These are phyloP conservation scores for Lepidotrigona ventralis DNA, from an alignment of 1,140 invertebrate genomes.

Conservation along the genomic window DNA sequence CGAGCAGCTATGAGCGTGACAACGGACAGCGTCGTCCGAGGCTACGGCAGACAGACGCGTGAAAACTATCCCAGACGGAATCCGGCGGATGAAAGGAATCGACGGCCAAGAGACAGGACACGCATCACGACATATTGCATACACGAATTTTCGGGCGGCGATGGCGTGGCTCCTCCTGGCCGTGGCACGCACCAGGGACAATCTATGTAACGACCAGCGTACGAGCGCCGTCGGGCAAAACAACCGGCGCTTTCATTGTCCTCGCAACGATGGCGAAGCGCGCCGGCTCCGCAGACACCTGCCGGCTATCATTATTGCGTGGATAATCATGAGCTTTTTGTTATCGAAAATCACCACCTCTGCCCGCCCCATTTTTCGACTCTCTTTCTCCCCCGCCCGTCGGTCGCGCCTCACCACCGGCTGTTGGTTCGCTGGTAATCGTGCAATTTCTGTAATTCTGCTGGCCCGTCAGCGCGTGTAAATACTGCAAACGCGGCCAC, in stretches of 20 bases:
- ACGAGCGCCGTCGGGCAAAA: conserved; percentile 61
- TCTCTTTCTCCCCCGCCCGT: too few relatives aligned
- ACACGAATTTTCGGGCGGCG: conserved; percentile 57
- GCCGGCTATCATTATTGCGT: conserved; percentile 71
- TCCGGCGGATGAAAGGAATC: neutral
- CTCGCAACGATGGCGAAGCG: conserved; percentile 61
- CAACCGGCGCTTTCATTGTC: conserved; percentile 70
- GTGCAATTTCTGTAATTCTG: conserved; percentile 63
- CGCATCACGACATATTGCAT: conserved; percentile 74
- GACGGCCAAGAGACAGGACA: conserved; percentile 38
- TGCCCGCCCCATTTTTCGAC: neutral
- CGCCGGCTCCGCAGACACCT: conserved; percentile 70
- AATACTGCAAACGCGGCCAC: conserved; percentile 31
- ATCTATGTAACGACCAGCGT: conserved; percentile 60
- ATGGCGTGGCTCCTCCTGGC: conserved; percentile 62
- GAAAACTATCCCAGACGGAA: conserved; percentile 11
- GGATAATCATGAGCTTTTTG: conserved; percentile 74
- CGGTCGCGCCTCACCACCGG: conserved; percentile 1
- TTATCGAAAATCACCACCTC: conserved; percentile 67
- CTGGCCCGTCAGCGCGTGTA: conserved; percentile 35
- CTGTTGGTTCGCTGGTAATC: conserved; percentile 55
- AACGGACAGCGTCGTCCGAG: neutral
- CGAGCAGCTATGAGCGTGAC: too few relatives aligned
- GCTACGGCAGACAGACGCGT: neutral
- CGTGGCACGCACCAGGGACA: conserved; percentile 54